Percentiles rank a stretch among this genome's conserved stretches.
Evolutionary conservation across 1,140 invertebrate genomes (phyloP).

Genomic region (Vollenhovia emeryi): DNA sequence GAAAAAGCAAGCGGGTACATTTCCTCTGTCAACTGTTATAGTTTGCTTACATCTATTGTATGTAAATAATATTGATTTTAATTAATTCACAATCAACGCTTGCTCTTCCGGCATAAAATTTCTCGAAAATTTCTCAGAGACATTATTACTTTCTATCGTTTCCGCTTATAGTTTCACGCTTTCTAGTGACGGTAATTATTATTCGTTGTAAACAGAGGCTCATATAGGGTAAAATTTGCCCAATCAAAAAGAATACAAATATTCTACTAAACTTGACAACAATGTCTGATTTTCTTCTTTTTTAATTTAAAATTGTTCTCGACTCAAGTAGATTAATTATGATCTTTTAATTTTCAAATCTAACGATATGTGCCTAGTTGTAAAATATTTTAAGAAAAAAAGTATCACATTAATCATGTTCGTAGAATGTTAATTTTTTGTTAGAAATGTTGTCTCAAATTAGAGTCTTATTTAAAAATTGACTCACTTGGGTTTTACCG

Average conservation of each 20-base stretch:
- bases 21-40: background rate
- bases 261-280: background rate
- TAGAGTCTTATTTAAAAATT: background rate
- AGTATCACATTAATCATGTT: no score
- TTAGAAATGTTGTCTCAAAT: background rate
- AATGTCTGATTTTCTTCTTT: background rate
- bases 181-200: constrained; percentile 49
- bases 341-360: background rate
- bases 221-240: constrained; percentile 7
- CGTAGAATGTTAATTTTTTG: no score
- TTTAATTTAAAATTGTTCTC: constrained; percentile 1
- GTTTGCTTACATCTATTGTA: background rate
- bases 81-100: background rate
- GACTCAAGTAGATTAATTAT: background rate
- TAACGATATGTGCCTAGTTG: background rate
- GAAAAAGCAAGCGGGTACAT: background rate
- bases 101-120: constrained; percentile 17
- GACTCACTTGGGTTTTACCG: background rate
- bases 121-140: constrained; percentile 50
- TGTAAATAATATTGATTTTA: background rate
- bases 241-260: background rate
- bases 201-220: background rate
- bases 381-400: background rate
- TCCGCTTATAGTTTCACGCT: constrained; percentile 49
- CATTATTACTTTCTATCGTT: constrained; percentile 57